Percentiles rank a stretch among this genome's conserved stretches.
phyloP scores from a whole-genome alignment of 2,797 vertebrate species.

The Spinus olivaceus region DNA sequence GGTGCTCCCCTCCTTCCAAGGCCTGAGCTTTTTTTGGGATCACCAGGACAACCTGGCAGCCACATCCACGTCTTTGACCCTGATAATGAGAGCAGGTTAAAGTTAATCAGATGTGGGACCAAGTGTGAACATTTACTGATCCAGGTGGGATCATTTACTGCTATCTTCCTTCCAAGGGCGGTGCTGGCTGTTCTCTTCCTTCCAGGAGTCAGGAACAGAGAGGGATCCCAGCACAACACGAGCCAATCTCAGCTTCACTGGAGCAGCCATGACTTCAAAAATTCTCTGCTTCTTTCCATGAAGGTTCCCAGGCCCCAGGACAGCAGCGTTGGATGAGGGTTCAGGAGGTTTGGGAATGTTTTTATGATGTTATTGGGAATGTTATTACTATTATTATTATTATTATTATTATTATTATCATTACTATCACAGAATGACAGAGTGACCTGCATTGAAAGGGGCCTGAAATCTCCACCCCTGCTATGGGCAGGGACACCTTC shows the following conservation, averaged over 20 bases:
- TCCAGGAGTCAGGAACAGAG: not conserved
- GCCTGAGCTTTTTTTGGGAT: not conserved
- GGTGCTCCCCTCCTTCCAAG: not conserved
- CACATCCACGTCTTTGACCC: not conserved
- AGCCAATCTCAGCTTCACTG: not conserved
- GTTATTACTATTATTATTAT: not conserved
- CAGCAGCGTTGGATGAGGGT: fast-evolving
- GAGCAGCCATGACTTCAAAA: not conserved
- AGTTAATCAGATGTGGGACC: not conserved
- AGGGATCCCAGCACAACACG: not conserved
- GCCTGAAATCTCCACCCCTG: not conserved
- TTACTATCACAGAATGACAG: not conserved
- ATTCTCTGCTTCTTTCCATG: not conserved
- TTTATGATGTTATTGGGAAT: not conserved
- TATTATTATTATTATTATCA: not conserved
- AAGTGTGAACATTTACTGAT: not conserved
- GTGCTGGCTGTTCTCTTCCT: not conserved
- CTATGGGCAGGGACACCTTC: not conserved
- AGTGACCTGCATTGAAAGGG: not conserved
- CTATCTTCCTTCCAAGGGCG: too few species aligned
- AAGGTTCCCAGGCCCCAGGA: not conserved
- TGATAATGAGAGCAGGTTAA: not conserved
- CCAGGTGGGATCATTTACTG: not conserved
- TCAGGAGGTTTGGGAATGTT: fast-evolving
- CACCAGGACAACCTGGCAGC: not conserved